Percentiles rank a stretch among this genome's conserved stretches.
These are phyloP conservation scores for Cyclina sinensis DNA, from an alignment of 1,140 invertebrate genomes.

Conservation along the genomic window DNA sequence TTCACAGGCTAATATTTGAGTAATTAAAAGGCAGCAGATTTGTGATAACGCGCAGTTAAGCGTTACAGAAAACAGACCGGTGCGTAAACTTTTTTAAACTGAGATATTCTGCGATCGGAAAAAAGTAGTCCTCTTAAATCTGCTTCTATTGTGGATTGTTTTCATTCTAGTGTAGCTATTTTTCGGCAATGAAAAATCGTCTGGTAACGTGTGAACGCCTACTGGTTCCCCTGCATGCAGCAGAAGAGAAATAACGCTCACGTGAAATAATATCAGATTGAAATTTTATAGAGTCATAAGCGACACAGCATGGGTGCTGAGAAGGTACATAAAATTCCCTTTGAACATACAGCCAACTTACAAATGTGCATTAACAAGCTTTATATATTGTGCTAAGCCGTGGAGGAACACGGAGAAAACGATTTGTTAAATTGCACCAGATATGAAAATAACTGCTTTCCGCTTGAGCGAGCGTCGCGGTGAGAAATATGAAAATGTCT, in stretches of 20 bases:
- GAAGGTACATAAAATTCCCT: constrained; percentile 52
- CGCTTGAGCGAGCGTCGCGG: constrained; percentile 3
- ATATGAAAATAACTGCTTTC: constrained; percentile 53
- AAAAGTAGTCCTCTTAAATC: constrained; percentile 28
- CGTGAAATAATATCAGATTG: constrained; percentile 50
- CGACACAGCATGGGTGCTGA: background rate
- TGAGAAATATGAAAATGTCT: constrained; percentile 32
- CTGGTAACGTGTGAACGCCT: constrained; percentile 37
- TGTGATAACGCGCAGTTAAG: constrained; percentile 8
- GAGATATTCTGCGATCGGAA: background rate
- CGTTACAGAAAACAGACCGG: background rate
- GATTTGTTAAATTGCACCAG: constrained; percentile 41
- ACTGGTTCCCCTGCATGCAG: background rate
- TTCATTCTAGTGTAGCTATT: constrained; percentile 33
- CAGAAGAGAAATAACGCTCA: constrained; percentile 1
- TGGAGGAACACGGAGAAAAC: constrained; percentile 4
- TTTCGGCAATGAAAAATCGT: constrained; percentile 5
- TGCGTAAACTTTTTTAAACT: background rate
- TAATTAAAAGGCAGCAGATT: constrained; percentile 46
- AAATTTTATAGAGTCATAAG: constrained; percentile 55
- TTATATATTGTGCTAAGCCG: constrained; percentile 42
- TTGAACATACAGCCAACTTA: constrained; percentile 43
- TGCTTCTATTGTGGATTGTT: constrained; percentile 10
- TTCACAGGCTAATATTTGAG: constrained; percentile 49
- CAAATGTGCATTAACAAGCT: constrained; percentile 39